Evolutionary conservation across 2,888 invertebrate genomes (phyloP).

Genomic region (Selenia dentaria): DNA sequence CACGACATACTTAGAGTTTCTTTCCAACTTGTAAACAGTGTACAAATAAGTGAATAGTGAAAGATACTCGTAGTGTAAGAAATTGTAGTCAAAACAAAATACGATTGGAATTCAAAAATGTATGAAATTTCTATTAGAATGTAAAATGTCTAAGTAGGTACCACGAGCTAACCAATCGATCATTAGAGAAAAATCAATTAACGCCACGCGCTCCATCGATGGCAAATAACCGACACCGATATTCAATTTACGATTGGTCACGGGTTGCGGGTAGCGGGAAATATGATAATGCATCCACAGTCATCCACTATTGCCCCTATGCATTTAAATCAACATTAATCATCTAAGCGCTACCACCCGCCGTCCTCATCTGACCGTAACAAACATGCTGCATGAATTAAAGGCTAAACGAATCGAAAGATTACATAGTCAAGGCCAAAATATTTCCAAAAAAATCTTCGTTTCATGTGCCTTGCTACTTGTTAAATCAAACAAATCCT

Average conservation of each 20-base stretch:
- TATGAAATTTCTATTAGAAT: too few relatives aligned
- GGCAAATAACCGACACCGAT: conserved; percentile 60
- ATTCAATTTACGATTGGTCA: conserved; percentile 74
- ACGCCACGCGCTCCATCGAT: conserved; percentile 54
- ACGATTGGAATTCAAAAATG: too few relatives aligned
- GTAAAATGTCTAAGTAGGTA: not conserved
- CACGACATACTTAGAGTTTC: too few relatives aligned
- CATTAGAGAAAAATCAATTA: conserved; percentile 64
- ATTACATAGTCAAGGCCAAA: too few relatives aligned
- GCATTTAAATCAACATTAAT: conserved; percentile 69
- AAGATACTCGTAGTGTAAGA: too few relatives aligned
- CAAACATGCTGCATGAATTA: conserved; percentile 20
- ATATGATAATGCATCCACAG: conserved; percentile 54
- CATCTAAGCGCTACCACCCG: conserved; percentile 39
- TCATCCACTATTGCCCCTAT: conserved; percentile 46
- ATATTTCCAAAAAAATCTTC: too few relatives aligned
- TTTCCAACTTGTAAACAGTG: too few relatives aligned
- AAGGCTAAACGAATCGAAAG: conserved; percentile 19
- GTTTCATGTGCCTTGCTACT: too few relatives aligned
- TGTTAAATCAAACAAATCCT: too few relatives aligned
- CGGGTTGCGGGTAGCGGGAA: conserved; percentile 49
- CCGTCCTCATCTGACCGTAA: conserved; percentile 19
- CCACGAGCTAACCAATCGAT: conserved; percentile 43
- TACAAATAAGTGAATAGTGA: too few relatives aligned
- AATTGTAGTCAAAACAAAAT: too few relatives aligned